A percentile compares a stretch with the other conserved stretches of the same genome.
Conservation (phyloP, 2,888 invertebrate genomes). For the Mystacides longicornis region DNA sequence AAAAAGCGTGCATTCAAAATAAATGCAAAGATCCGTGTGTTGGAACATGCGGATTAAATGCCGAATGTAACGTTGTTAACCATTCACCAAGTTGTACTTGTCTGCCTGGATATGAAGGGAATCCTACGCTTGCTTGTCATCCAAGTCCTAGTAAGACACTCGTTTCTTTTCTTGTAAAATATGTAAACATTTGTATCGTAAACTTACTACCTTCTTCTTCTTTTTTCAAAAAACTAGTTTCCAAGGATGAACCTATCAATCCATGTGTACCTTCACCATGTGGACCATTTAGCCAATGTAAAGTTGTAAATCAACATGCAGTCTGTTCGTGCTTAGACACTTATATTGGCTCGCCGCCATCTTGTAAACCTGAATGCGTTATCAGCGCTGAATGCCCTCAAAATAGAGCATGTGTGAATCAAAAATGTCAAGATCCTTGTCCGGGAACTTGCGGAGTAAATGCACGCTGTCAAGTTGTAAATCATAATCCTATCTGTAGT, state of each 20-base stretch:
- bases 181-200: slow-evolving; percentile 6
- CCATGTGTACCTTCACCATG: slow-evolving; percentile 71
- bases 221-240: slow-evolving; percentile 33
- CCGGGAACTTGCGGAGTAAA: slow-evolving; percentile 68
- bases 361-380: slow-evolving; percentile 70
- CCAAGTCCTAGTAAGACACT: slow-evolving; percentile 21
- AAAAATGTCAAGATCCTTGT: slow-evolving; percentile 70
- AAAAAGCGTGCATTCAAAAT: slow-evolving; percentile 74
- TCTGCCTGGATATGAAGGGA: slow-evolving; percentile 68
- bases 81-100: slow-evolving; percentile 79
- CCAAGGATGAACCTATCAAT: slow-evolving; percentile 43
- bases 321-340: slow-evolving; percentile 72
- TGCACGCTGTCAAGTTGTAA: slow-evolving; percentile 65
- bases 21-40: slow-evolving; percentile 81
- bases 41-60: slow-evolving; percentile 73
- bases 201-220: slow-evolving; percentile 16
- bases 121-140: slow-evolving; percentile 57
- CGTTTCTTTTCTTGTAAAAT: background rate
- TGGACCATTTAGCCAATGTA: slow-evolving; percentile 70
- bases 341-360: slow-evolving; percentile 69
- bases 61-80: slow-evolving; percentile 72
- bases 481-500: slow-evolving; percentile 74
- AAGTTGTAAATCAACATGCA: slow-evolving; percentile 62
- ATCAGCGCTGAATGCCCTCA: slow-evolving; percentile 69
- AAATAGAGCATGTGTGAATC: slow-evolving; percentile 65